Base-by-base conservation (phyloP, 2,113 vertebrate species). In the Gallinago jamesoni region DNA sequence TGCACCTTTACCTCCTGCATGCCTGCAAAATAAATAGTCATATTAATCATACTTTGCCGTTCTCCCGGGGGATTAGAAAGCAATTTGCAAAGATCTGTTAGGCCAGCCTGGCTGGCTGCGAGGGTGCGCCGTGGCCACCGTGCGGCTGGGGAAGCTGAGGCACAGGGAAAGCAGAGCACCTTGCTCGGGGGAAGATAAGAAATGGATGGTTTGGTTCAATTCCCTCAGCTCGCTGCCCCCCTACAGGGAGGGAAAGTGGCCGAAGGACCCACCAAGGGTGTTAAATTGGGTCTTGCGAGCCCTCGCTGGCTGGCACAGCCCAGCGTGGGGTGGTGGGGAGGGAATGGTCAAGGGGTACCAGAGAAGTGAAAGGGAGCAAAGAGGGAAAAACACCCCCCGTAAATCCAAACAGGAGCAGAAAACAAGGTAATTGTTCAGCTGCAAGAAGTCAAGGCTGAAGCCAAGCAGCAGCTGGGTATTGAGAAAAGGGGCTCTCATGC, bases 1-100 rank as follows among this genome's bases (percentile, higher is more conserved):
- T 94, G 93, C 94, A 95, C 95, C 89, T 90, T 90, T 96, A 92
- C 91, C 69, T 94, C 88, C 94, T 5, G 82, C 93, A 78, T 66
- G 76, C 80, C 93, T 94, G 86, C 80, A 97, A 96, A 96, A 97
- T 95, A 97, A 96, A 97, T 91, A 94, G 96, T 93, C 83, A 11
- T 88, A 89, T 94, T 95, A 93, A 91, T 93, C 93, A 94, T 72
- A 88, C 82, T 90, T 88, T 86, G 87, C 89, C 3, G 0, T 75
- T 90, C 84, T 83, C 60, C 41, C 82, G 0, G 0, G 84, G 92
- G 92, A 79, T 6, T 95, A 93, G 77, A 79, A 96, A 82, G 91
- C 90, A 91, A 94, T 95, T 92, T 96, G 81, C 66, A 79, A 73
- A 41, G 84, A 87, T 57, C 0, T 10, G 66, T 30, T 78, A 30